A percentile compares a stretch with the other conserved stretches of the same genome.
Evolutionary conservation across 2,888 invertebrate genomes (phyloP).

Genomic region (Punctoribates punctum): DNA sequence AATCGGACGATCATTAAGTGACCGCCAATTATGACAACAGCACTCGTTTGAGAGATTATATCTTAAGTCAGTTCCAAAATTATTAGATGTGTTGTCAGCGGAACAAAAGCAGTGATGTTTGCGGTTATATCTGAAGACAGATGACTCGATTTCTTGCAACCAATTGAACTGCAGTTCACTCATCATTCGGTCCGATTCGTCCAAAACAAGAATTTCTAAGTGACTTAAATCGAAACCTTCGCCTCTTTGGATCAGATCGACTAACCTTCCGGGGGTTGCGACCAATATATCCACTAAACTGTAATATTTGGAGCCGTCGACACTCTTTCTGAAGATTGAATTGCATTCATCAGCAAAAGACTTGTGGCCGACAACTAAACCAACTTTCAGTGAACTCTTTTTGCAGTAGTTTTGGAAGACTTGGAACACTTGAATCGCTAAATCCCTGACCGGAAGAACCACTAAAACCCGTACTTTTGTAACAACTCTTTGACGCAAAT

Average conservation of each 20-base stretch:
- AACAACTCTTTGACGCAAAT: conserved; percentile 62
- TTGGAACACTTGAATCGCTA: conserved; percentile 81
- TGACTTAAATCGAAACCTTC: conserved; percentile 50
- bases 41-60: conserved; percentile 21
- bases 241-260: conserved; percentile 57
- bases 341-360: conserved; percentile 59
- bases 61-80: background rate
- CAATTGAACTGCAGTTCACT: conserved; percentile 88
- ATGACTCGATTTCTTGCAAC: conserved; percentile 54
- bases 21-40: conserved; percentile 18
- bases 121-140: conserved; percentile 44
- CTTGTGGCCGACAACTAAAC: conserved; percentile 64
- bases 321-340: conserved; percentile 58
- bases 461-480: conserved; percentile 74
- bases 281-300: conserved; percentile 57
- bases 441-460: conserved; percentile 86
- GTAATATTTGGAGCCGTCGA: conserved; percentile 56
- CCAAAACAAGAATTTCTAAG: conserved; percentile 74
- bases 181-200: conserved; percentile 94
- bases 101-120: conserved; percentile 42
- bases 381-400: conserved; percentile 62
- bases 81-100: background rate
- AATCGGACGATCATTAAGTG: conserved; percentile 50
- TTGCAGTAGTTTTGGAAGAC: conserved; percentile 64
- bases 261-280: conserved; percentile 58